phyloP scores from a whole-genome alignment of 2,113 vertebrate genomes.

The Xiphophorus hellerii region DNA sequence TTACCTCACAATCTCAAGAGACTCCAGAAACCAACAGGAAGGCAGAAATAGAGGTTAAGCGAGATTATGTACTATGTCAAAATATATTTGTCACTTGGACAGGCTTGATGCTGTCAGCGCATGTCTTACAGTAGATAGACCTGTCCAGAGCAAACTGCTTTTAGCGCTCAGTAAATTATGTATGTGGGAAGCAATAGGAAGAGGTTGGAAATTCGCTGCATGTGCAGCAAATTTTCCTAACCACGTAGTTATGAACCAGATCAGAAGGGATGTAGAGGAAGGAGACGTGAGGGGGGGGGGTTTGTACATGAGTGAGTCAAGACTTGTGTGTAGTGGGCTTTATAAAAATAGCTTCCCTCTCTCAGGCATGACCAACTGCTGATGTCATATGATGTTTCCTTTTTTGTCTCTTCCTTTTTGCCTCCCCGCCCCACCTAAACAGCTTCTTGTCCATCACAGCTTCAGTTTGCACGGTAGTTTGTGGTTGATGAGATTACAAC shows the following conservation, averaged over 20 bases:
- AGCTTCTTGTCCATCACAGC: constrained; percentile 19
- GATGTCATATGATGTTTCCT: constrained; percentile 53
- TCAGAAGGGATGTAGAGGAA: background rate
- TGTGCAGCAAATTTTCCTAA: constrained; percentile 1
- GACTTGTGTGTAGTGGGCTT: constrained; percentile 31
- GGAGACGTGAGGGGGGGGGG: constrained; percentile 4
- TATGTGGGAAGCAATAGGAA: constrained; percentile 18
- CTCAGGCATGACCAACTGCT: constrained; percentile 51
- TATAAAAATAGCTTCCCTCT: constrained; percentile 62
- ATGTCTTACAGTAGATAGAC: background rate
- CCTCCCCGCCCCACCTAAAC: background rate
- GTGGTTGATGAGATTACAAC: constrained; percentile 2
- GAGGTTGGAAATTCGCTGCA: background rate
- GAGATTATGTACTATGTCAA: constrained; percentile 12
- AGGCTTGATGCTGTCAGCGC: background rate
- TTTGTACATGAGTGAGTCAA: constrained; percentile 36
- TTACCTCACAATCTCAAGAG: constrained; percentile 1
- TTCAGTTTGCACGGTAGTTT: constrained; percentile 20
- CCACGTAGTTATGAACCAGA: constrained; percentile 6
- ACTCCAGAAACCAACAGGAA: constrained; percentile 2
- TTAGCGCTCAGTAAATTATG: constrained; percentile 52
- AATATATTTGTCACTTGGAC: constrained; percentile 26
- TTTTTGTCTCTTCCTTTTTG: constrained; percentile 1
- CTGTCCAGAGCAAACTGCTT: constrained; percentile 33
- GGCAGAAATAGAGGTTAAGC: constrained; percentile 4